Percentiles rank a stretch among this genome's conserved stretches.
phyloP scores from a whole-genome alignment of 2,797 vertebrate genomes.

The Tapirus indicus region DNA sequence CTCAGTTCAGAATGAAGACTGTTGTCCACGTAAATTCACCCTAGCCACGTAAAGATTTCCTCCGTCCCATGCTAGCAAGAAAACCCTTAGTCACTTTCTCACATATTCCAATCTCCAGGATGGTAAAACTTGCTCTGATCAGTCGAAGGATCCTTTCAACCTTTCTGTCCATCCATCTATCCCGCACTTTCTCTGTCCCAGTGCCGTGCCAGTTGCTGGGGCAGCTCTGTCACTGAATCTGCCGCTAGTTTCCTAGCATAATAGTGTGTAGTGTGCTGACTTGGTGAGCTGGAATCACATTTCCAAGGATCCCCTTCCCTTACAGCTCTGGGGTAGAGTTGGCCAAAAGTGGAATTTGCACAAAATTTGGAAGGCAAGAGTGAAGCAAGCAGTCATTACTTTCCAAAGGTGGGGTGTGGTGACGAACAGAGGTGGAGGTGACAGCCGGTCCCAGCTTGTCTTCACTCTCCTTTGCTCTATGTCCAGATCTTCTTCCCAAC shows the following conservation, averaged over 20 bases:
- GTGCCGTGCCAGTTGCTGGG: not conserved
- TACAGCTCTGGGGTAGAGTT: not conserved
- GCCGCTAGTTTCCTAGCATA: not conserved
- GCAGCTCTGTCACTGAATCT: not conserved
- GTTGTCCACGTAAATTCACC: constrained; percentile 13
- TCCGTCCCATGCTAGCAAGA: not conserved
- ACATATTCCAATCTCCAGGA: not conserved
- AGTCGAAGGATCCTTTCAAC: not conserved
- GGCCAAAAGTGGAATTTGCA: not conserved
- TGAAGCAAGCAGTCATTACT: not conserved
- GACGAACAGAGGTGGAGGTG: not conserved
- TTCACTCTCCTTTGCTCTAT: not conserved
- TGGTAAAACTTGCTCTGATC: not conserved
- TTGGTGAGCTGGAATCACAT: not conserved
- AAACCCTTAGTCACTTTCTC: constrained; percentile 7
- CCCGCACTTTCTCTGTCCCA: not conserved
- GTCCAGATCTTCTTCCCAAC: not conserved
- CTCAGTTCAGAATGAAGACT: not conserved
- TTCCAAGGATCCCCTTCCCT: not conserved
- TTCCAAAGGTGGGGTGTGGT: not conserved
- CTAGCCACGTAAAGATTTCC: not conserved
- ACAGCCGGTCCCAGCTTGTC: not conserved
- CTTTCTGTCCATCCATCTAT: not conserved
- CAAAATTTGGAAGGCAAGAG: not conserved
- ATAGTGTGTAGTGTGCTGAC: not conserved